A percentile compares a stretch with the other conserved stretches of the same genome.
Conservation (phyloP, 2,797 vertebrate genomes). For the Menidia menidia region DNA sequence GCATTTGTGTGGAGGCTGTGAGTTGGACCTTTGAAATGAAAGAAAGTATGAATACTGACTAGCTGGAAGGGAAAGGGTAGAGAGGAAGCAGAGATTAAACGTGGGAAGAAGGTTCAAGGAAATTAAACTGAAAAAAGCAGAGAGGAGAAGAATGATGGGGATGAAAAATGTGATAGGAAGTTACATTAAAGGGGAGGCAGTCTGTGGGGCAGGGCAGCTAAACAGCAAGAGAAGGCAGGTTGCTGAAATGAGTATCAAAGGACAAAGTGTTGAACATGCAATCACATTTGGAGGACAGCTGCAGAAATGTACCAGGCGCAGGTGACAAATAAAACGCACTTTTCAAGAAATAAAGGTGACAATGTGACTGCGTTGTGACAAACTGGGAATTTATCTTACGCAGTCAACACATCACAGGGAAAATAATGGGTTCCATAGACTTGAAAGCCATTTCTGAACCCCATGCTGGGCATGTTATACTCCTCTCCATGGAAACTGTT, state of each 20-base stretch:
- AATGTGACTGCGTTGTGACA: constrained; percentile 17
- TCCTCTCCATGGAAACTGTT: constrained; percentile 85
- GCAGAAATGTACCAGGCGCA: background rate
- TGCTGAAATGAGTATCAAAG: constrained; percentile 2
- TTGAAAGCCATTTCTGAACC: constrained; percentile 58
- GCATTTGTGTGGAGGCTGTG: background rate
- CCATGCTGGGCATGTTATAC: constrained; percentile 48
- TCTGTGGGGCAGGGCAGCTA: background rate
- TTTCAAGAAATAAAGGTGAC: background rate
- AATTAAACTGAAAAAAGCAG: constrained; percentile 53
- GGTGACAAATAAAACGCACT: background rate
- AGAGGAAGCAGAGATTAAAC: constrained; percentile 39
- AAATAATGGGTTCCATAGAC: constrained; percentile 34
- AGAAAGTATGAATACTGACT: constrained; percentile 51
- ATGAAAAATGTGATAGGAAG: constrained; percentile 18
- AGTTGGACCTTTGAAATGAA: constrained; percentile 43
- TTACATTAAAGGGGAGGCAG: constrained; percentile 12
- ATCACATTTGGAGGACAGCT: constrained; percentile 15
- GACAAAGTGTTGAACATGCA: constrained; percentile 4
- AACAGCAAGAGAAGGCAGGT: background rate
- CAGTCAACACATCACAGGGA: constrained; percentile 22
- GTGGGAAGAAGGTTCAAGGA: constrained; percentile 36
- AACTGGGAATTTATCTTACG: constrained; percentile 27
- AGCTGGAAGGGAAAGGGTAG: constrained; percentile 7
- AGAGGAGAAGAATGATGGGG: constrained; percentile 19